phyloP scores from a whole-genome alignment of 2,888 invertebrate species.

The Meiosimyza decipiens region DNA sequence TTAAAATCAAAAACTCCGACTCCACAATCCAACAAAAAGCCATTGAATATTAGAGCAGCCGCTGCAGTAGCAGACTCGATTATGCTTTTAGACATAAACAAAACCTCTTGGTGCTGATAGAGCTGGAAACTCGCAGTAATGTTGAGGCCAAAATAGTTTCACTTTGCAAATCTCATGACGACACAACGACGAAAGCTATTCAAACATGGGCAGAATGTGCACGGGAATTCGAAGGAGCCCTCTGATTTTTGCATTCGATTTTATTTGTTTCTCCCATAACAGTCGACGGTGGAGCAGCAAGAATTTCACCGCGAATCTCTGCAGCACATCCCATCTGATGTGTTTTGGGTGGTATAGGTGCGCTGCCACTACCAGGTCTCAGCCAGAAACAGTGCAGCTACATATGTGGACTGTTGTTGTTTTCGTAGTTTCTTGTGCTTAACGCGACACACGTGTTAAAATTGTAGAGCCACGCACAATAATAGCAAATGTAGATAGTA shows the following conservation, averaged over 20 bases:
- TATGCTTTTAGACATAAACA: conserved; percentile 40
- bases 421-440: not conserved
- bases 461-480: conserved; percentile 8
- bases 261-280: not conserved
- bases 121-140: not conserved
- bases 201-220: not conserved
- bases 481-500: not conserved
- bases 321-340: not conserved
- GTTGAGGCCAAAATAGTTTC: not conserved
- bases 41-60: conserved; percentile 9
- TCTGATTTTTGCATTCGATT: conserved; percentile 24
- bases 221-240: too few species aligned
- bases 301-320: conserved; percentile 17
- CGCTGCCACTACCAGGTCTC: not conserved
- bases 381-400: conserved; percentile 1
- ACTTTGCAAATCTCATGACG: not conserved
- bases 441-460: conserved; percentile 24
- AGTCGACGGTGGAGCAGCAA: not conserved
- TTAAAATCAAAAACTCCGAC: not conserved
- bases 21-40: conserved; percentile 21
- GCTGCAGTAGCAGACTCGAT: conserved; percentile 32
- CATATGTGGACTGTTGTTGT: not conserved
- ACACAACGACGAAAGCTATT: not conserved
- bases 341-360: not conserved
- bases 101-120: not conserved